Evolutionary conservation across 1,140 invertebrate species (phyloP).

Genomic region (Sarcophaga peregrina): DNA sequence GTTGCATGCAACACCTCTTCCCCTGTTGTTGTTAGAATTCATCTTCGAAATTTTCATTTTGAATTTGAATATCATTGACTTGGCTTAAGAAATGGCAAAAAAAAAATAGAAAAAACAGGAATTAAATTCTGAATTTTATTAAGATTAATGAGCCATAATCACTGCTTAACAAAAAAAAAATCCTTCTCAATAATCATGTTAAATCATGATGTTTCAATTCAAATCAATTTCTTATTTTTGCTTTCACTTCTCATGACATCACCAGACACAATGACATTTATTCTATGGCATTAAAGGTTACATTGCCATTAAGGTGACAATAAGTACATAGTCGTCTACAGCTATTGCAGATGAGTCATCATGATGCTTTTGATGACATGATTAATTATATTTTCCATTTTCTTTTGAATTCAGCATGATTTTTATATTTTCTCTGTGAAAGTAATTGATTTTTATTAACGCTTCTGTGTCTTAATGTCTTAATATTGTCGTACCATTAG

Average conservation of each 20-base stretch:
- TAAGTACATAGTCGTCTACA: neutral
- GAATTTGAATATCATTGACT: conserved; percentile 25
- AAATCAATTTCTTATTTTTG: neutral
- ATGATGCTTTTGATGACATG: neutral
- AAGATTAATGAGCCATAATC: conserved; percentile 39
- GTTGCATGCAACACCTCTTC: neutral
- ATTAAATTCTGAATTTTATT: conserved; percentile 28
- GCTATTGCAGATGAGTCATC: neutral
- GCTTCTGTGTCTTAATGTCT: neutral
- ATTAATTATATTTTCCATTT: neutral
- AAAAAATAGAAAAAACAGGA: too few relatives aligned
- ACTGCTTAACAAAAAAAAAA: too few relatives aligned
- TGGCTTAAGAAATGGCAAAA: neutral
- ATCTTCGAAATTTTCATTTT: neutral
- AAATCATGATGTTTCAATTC: conserved; percentile 37
- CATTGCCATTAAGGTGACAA: neutral
- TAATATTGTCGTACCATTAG: conserved; percentile 13
- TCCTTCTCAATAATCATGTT: conserved; percentile 9
- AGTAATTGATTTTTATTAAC: conserved; percentile 34
- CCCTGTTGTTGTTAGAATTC: neutral
- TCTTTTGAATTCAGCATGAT: neutral
- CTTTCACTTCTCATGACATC: neutral
- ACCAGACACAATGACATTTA: too few relatives aligned
- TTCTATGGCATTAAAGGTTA: too few relatives aligned
- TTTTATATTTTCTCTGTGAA: neutral